A percentile compares a stretch with the other conserved stretches of the same genome.
phyloP scores from a whole-genome alignment of 2,797 vertebrate genomes.

The Silurus lanzhouensis region DNA sequence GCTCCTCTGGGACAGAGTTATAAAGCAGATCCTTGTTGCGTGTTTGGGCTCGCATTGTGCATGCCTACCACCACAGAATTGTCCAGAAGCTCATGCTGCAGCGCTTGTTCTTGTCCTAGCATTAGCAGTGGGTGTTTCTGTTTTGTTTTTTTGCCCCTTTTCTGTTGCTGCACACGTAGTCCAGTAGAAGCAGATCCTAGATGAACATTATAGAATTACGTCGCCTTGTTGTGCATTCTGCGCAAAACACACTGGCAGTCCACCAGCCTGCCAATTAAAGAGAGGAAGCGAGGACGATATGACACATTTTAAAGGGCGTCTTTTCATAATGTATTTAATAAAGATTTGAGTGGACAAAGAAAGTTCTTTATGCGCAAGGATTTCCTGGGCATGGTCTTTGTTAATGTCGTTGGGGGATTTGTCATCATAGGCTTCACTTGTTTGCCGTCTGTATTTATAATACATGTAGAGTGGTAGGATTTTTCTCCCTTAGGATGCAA shows the following conservation, averaged over 20 bases:
- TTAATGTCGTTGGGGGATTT: background rate
- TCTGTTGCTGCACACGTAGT: background rate
- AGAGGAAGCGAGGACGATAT: constrained; percentile 34
- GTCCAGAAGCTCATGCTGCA: constrained; percentile 14
- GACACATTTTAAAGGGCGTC: constrained; percentile 45
- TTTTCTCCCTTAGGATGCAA: background rate
- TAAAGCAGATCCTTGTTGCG: constrained; percentile 32
- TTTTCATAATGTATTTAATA: constrained; percentile 30
- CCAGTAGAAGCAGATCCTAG: constrained; percentile 11
- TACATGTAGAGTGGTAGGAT: background rate
- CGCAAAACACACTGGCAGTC: constrained; percentile 29
- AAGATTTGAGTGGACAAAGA: constrained; percentile 28
- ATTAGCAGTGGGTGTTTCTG: background rate
- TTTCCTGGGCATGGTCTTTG: background rate
- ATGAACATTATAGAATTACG: constrained; percentile 20
- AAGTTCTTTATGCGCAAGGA: background rate
- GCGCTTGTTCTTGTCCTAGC: background rate
- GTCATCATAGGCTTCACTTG: background rate
- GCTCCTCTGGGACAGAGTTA: constrained; percentile 21
- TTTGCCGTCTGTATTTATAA: background rate
- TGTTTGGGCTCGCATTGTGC: constrained; percentile 31
- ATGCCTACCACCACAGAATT: constrained; percentile 12
- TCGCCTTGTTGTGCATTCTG: background rate
- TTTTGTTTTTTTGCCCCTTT: background rate
- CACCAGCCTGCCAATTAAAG: constrained; percentile 58